These are phyloP conservation scores for Eumacrocentrus americanus DNA, from an alignment of 2,888 invertebrate species.

Conservation along the genomic window DNA sequence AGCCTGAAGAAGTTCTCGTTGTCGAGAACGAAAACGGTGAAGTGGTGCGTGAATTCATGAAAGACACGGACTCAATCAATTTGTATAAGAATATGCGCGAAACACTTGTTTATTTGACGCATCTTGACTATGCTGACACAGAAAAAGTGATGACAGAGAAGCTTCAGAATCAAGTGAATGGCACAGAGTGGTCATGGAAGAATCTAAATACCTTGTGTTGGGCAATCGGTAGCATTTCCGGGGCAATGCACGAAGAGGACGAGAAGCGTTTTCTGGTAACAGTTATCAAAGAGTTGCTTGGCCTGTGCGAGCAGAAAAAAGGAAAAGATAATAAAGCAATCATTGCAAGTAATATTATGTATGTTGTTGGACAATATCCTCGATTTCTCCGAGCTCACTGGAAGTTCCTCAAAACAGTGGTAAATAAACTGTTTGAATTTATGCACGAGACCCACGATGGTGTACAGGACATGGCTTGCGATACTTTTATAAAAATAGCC, in stretches of 20 bases:
- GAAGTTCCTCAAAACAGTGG: slow-evolving; percentile 99
- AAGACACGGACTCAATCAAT: slow-evolving; percentile 99
- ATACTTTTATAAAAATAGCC: slow-evolving; percentile 99
- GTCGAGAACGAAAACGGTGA: slow-evolving; percentile 99
- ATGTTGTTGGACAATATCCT: slow-evolving; percentile 99
- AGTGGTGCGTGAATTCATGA: slow-evolving; percentile 99
- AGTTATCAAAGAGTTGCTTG: slow-evolving; percentile 96
- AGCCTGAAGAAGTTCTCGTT: slow-evolving; percentile 98
- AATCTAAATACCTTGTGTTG: slow-evolving; percentile 98
- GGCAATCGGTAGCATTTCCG: slow-evolving; percentile 99
- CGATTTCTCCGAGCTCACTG: slow-evolving; percentile 98
- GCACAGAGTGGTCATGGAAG: slow-evolving; percentile 99
- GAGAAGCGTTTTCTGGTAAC: slow-evolving; percentile 98
- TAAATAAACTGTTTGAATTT: slow-evolving; percentile 99
- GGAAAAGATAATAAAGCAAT: slow-evolving; percentile 99
- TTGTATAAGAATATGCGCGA: slow-evolving; percentile 99
- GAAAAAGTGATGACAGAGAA: slow-evolving; percentile 99
- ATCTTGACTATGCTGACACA: slow-evolving; percentile 97
- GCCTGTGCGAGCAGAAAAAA: slow-evolving; percentile 97
- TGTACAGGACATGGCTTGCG: slow-evolving; percentile 99
- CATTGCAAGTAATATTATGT: slow-evolving; percentile 99
- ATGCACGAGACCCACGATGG: slow-evolving; percentile 99
- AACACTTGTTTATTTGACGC: slow-evolving; percentile 95
- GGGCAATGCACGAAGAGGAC: slow-evolving; percentile 99
- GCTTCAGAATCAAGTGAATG: slow-evolving; percentile 96